phyloP scores from a whole-genome alignment of 1,140 invertebrate species.

The Hetaerina americana region DNA sequence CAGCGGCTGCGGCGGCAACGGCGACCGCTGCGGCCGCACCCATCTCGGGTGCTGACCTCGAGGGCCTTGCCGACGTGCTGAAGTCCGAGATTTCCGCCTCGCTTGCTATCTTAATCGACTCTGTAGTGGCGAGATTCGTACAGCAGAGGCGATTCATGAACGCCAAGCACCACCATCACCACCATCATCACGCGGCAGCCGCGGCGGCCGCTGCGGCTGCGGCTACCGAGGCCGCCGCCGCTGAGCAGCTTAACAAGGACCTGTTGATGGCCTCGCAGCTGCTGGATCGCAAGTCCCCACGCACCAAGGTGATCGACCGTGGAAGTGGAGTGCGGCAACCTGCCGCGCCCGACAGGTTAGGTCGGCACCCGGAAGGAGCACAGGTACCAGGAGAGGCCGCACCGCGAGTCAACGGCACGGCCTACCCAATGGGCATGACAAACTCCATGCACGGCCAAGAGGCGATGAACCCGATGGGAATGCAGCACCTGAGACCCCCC shows the following conservation, averaged over 20 bases:
- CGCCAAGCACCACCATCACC: not conserved
- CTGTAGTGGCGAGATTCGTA: constrained; percentile 68
- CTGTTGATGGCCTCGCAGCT: constrained; percentile 56
- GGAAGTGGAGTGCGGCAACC: constrained; percentile 22
- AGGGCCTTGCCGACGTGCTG: constrained; percentile 73
- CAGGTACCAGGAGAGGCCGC: constrained; percentile 22
- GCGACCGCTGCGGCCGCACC: constrained; percentile 27
- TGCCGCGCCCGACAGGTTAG: constrained; percentile 24
- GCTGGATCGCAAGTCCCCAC: constrained; percentile 67
- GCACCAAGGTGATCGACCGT: constrained; percentile 62
- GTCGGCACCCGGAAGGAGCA: not conserved
- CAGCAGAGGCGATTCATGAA: constrained; percentile 61
- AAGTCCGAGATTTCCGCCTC: constrained; percentile 81
- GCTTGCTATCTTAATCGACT: constrained; percentile 73
- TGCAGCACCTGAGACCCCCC: not conserved
- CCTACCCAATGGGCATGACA: constrained; percentile 23
- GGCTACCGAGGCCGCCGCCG: constrained; percentile 45
- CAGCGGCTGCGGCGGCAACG: constrained; percentile 17
- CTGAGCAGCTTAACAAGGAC: constrained; percentile 68
- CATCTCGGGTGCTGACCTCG: constrained; percentile 59
- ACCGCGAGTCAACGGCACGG: constrained; percentile 36
- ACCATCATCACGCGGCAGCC: constrained; percentile 52
- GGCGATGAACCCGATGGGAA: not conserved
- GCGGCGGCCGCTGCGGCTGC: constrained; percentile 49
- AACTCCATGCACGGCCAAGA: not conserved